Base-by-base conservation (phyloP, 2,888 invertebrate species). In the Ochlodes sylvanus region DNA sequence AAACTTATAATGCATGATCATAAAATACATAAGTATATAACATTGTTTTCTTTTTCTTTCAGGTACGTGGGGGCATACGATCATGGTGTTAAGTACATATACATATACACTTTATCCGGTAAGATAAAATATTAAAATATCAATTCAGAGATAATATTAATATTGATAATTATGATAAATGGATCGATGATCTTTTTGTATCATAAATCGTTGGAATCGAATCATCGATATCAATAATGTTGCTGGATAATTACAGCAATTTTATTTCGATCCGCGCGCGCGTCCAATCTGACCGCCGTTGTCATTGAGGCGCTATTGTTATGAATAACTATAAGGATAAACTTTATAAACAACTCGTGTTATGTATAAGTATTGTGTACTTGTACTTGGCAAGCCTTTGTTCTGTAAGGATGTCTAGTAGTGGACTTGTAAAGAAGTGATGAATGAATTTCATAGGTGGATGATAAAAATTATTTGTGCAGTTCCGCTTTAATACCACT, bases 221-320 rank as follows among this genome's bases (percentile, higher is more conserved):
- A 32, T 12, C n/a, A 6, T 41, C 54, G 62, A 41, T 32, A 61
- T 38, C 19, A 50, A 47, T 47, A 32, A 50, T 32, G 15, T 15
- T 55, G 63, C 14, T 21, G 34, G 42, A 56, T 64, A 64, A 64
- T 64, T 64, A 64, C 63, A 44, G 47, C 32, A 56, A 55, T 55
- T 34, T 15, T 14, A 44, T 56, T 64, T 64, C 63, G 56, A 34
- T 44, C 12, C 63, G 56, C 32, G 27, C 32, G 27, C 27, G 44
- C 42, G 4, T 27, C 63, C 9, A 27, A 41, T 15, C 17, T 42
- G 63, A 41, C 63, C 42, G 63, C 27, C 21, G 34, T 14, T 55
- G 63, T 55, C 55, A 55, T 55, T 63, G 61, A 54, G 38, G 32
- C n/a, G 52, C 62, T 54, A 54, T 63, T 63, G 62, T 54, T 54